A percentile compares a stretch with the other conserved stretches of the same genome.
Evolutionary conservation across 1,140 invertebrate genomes (phyloP).

Genomic region (Melanaphis sacchari): DNA sequence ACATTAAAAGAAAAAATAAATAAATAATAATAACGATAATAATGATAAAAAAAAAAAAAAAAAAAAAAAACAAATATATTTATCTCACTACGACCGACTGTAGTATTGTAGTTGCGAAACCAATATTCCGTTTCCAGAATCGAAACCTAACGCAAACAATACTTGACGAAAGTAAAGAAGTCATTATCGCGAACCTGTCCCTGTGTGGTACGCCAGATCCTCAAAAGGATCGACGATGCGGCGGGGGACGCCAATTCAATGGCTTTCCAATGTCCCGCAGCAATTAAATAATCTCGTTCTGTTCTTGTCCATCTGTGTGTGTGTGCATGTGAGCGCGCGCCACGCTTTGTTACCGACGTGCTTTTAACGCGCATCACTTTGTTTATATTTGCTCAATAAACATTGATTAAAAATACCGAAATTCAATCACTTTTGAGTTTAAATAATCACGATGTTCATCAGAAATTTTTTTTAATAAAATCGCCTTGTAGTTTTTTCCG

Average conservation of each 20-base stretch:
- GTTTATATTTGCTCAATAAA: constrained; percentile 37
- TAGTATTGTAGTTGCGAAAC: neutral
- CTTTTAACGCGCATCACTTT: constrained; percentile 9
- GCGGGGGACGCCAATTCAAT: neutral
- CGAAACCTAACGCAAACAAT: neutral
- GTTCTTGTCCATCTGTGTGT: neutral
- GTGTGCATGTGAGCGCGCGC: neutral
- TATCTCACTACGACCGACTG: neutral
- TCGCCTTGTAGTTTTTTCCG: neutral
- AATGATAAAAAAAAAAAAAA: neutral
- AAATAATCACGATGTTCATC: neutral
- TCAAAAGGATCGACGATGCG: neutral
- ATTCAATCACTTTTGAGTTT: constrained; percentile 15
- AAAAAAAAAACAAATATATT: neutral
- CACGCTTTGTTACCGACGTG: neutral
- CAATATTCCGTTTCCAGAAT: neutral
- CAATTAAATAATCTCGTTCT: constrained; percentile 24
- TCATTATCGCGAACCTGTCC: constrained; percentile 12
- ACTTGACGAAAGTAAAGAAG: neutral
- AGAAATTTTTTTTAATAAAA: neutral
- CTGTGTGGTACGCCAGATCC: neutral
- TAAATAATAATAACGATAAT: neutral
- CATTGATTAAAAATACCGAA: constrained; percentile 39
- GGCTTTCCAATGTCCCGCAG: neutral
- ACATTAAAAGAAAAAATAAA: neutral